Percentiles rank a stretch among this genome's conserved stretches.
phyloP scores from a whole-genome alignment of 2,113 vertebrate species.

The Antennarius striatus region DNA sequence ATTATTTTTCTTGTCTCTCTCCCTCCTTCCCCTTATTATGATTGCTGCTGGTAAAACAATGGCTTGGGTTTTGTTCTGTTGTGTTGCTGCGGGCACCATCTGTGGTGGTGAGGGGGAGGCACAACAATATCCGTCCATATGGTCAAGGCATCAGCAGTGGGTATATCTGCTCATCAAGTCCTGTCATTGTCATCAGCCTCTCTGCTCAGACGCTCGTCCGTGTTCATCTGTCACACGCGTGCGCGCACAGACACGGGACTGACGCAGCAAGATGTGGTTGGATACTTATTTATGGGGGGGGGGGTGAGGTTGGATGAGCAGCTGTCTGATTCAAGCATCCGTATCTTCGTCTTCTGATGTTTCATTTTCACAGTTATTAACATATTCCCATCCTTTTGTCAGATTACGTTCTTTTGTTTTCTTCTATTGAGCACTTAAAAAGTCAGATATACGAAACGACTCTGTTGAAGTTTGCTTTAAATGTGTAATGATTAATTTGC shows the following conservation, averaged over 20 bases:
- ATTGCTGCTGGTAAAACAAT: slow-evolving; percentile 79
- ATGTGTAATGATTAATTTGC: slow-evolving; percentile 38
- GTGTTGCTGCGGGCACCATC: slow-evolving; percentile 79
- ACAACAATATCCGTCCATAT: slow-evolving; percentile 82
- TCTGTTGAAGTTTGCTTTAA: slow-evolving; percentile 6
- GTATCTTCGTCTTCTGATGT: slow-evolving; percentile 10
- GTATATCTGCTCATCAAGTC: slow-evolving; percentile 77
- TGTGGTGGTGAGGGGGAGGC: slow-evolving; percentile 78
- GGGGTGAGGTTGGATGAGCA: slow-evolving; percentile 54
- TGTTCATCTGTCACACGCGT: slow-evolving; percentile 67
- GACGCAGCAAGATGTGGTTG: slow-evolving; percentile 52
- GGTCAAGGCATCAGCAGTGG: slow-evolving; percentile 76
- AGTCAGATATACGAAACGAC: background rate
- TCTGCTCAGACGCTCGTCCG: slow-evolving; percentile 63
- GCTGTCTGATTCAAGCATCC: slow-evolving; percentile 20
- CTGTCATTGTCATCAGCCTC: slow-evolving; percentile 76
- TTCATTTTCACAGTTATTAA: slow-evolving; percentile 2
- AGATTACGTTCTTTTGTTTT: slow-evolving; percentile 1
- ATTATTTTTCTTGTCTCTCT: slow-evolving; percentile 73
- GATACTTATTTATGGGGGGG: slow-evolving; percentile 58
- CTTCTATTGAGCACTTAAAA: background rate
- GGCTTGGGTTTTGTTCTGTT: slow-evolving; percentile 73
- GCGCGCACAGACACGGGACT: slow-evolving; percentile 36
- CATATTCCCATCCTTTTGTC: background rate
- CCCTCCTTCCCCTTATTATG: slow-evolving; percentile 71